Evolutionary conservation across 2,797 vertebrate genomes (phyloP).

Genomic region (Gadopsis marmoratus): DNA sequence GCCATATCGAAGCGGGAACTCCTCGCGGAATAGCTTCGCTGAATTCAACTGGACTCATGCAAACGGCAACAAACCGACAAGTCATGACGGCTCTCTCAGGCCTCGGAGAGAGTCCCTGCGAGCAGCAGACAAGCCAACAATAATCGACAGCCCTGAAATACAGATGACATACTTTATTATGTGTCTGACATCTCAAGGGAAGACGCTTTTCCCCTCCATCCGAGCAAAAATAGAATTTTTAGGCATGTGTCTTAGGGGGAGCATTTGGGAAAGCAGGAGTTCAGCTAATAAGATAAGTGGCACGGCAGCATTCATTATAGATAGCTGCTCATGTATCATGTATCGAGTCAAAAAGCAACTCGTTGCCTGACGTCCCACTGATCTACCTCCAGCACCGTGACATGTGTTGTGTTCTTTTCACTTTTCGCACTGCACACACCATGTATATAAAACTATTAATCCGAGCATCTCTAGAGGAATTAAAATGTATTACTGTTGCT

Average conservation of each 20-base stretch:
- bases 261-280: slow-evolving; percentile 43
- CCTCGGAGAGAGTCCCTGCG: slow-evolving; percentile 40
- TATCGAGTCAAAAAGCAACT: slow-evolving; percentile 54
- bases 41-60: slow-evolving; percentile 33
- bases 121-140: slow-evolving; percentile 53
- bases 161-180: slow-evolving; percentile 69
- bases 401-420: background rate
- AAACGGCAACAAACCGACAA: slow-evolving; percentile 34
- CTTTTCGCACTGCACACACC: background rate
- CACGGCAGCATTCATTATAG: slow-evolving; percentile 61
- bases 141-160: slow-evolving; percentile 58
- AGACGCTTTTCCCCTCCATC: slow-evolving; percentile 40
- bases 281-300: slow-evolving; percentile 68
- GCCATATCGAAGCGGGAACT: slow-evolving; percentile 24
- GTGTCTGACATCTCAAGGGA: slow-evolving; percentile 58
- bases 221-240: slow-evolving; percentile 42
- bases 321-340: slow-evolving; percentile 62
- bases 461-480: slow-evolving; percentile 40
- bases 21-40: slow-evolving; percentile 36
- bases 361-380: slow-evolving; percentile 29
- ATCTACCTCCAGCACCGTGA: slow-evolving; percentile 40
- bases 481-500: slow-evolving; percentile 30
- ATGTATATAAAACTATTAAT: slow-evolving; percentile 29
- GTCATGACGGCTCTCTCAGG: slow-evolving; percentile 39
- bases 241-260: slow-evolving; percentile 41